Conservation (phyloP, 92 coral and sea anemone species). For the Pocillopora meandrina region DNA sequence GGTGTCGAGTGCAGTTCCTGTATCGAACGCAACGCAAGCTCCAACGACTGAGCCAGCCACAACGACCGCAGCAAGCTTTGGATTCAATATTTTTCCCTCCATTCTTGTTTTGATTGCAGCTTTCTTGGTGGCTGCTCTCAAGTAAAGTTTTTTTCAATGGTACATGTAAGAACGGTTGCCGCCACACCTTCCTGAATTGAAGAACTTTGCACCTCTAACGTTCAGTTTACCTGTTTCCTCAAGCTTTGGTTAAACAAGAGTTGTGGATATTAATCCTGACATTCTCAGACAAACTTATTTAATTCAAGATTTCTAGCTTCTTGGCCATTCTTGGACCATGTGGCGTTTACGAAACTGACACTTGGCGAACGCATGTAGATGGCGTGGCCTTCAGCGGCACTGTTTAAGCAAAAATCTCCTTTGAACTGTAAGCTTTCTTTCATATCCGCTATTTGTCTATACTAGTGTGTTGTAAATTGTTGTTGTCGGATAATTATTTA, state of each 20-base stretch:
- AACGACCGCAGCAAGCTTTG: conserved; percentile 7
- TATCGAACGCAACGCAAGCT: neutral
- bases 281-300: neutral
- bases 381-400: conserved; percentile 27
- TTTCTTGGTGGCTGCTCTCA: conserved; percentile 39
- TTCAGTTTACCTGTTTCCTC: conserved; percentile 16
- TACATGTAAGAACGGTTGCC: conserved; percentile 1
- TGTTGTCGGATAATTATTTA: neutral
- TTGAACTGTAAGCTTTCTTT: conserved; percentile 27
- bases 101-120: conserved; percentile 16
- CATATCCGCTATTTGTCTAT: neutral
- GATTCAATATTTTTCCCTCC: conserved; percentile 29
- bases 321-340: conserved; percentile 2
- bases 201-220: neutral
- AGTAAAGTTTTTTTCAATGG: conserved; percentile 15
- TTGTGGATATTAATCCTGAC: neutral
- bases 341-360: conserved; percentile 6
- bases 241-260: neutral
- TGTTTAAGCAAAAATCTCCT: conserved; percentile 1
- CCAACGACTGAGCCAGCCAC: neutral
- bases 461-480: neutral
- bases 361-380: conserved; percentile 30
- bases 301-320: conserved; percentile 3
- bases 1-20: neutral
- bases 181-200: conserved; percentile 28